Percentiles rank a stretch among this genome's conserved stretches.
These are phyloP conservation scores for Ctenopoma multispine DNA, from an alignment of 2,797 vertebrate species.

Conservation along the genomic window DNA sequence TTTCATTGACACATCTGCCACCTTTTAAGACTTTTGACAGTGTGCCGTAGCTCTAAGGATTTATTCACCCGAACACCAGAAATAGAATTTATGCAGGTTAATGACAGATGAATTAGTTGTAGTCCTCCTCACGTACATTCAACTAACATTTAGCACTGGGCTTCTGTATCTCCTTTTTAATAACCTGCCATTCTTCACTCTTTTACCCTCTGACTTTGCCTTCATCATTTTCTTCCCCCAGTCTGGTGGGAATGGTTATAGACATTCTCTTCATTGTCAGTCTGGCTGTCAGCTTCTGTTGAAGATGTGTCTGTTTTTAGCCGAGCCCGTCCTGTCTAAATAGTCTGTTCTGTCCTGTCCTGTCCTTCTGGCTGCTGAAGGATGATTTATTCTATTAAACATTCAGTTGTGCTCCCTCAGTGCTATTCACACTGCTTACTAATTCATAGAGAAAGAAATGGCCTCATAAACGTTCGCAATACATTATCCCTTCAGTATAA, in stretches of 20 bases:
- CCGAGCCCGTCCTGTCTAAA: slow-evolving; percentile 50
- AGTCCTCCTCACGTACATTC: neutral
- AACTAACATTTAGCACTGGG: slow-evolving; percentile 28
- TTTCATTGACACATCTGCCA: slow-evolving; percentile 15
- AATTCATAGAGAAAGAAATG: slow-evolving; percentile 65
- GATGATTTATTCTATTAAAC: slow-evolving; percentile 76
- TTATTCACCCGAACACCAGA: slow-evolving; percentile 24
- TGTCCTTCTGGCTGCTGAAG: slow-evolving; percentile 58
- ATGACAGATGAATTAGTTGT: slow-evolving; percentile 39
- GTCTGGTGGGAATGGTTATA: slow-evolving; percentile 33
- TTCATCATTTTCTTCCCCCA: slow-evolving; percentile 24
- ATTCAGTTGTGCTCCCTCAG: slow-evolving; percentile 62
- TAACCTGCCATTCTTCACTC: slow-evolving; percentile 52
- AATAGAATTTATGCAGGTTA: slow-evolving; percentile 7
- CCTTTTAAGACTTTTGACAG: slow-evolving; percentile 5
- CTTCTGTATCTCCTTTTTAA: slow-evolving; percentile 44
- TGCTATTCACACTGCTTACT: slow-evolving; percentile 68
- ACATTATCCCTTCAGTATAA: slow-evolving; percentile 13
- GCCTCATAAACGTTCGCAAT: slow-evolving; percentile 41
- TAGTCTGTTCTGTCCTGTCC: slow-evolving; percentile 38
- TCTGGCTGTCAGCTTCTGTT: slow-evolving; percentile 47
- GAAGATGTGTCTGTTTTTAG: slow-evolving; percentile 55
- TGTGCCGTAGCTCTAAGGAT: slow-evolving; percentile 13
- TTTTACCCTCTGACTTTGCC: slow-evolving; percentile 21
- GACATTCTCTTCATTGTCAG: slow-evolving; percentile 38